A percentile compares a stretch with the other conserved stretches of the same genome.
phyloP scores from a whole-genome alignment of 2,113 vertebrate species.

The Melanostigma gelatinosum region DNA sequence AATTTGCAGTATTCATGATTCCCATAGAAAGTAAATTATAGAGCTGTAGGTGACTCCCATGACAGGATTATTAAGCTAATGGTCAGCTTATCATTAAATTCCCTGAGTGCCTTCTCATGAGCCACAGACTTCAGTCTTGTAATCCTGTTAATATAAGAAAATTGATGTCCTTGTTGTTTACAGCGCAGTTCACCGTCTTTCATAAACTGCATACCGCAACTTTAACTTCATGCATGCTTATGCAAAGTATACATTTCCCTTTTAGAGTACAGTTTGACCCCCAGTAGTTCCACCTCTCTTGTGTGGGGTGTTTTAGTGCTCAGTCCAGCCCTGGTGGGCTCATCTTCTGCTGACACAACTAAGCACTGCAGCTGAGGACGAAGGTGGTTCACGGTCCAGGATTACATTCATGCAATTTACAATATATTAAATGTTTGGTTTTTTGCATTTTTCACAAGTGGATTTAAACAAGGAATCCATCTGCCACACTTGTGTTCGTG shows the following conservation, averaged over 20 bases:
- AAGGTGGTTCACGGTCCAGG: not conserved
- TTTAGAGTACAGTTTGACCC: not conserved
- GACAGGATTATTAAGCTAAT: not conserved
- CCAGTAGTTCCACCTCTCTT: not conserved
- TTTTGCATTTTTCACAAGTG: not conserved
- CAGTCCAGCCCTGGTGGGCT: slow-evolving; percentile 19
- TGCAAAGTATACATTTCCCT: not conserved
- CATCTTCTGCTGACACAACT: slow-evolving; percentile 52
- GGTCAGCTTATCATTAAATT: not conserved
- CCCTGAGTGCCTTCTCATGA: not conserved
- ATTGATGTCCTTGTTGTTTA: not conserved
- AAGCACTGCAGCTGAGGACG: slow-evolving; percentile 23
- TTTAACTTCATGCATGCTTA: not conserved
- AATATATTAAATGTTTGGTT: not conserved
- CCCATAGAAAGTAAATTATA: not conserved
- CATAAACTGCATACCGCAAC: not conserved
- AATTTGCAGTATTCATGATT: not conserved
- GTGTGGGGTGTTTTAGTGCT: slow-evolving; percentile 23
- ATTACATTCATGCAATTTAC: not conserved
- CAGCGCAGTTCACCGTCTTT: not conserved
- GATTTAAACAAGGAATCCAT: not conserved
- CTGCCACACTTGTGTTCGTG: not conserved
- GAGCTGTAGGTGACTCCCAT: not conserved
- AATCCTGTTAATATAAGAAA: not conserved
- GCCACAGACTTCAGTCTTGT: not conserved